Conservation (phyloP, 2,888 invertebrate species). For the Glomeris marginata region DNA sequence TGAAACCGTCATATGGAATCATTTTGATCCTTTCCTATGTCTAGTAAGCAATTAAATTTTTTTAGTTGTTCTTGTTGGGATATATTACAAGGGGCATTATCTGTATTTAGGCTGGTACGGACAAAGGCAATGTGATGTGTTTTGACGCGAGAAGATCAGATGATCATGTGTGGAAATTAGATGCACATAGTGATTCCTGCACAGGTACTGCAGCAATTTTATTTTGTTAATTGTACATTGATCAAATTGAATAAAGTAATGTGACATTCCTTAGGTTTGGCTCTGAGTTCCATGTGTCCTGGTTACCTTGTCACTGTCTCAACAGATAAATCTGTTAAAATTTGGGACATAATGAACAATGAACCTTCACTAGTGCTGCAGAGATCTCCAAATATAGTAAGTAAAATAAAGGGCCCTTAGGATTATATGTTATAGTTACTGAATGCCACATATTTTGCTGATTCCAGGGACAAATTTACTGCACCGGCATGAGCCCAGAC, state of each 20-base stretch:
- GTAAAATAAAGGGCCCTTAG: not conserved
- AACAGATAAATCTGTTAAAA: constrained; percentile 64
- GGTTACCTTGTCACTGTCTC: constrained; percentile 63
- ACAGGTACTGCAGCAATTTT: too few relatives aligned
- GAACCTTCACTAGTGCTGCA: constrained; percentile 22
- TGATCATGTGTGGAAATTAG: constrained; percentile 51
- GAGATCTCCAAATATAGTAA: not conserved
- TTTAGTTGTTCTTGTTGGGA: constrained; percentile 3
- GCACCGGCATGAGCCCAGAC: too few relatives aligned
- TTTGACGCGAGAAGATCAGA: constrained; percentile 51
- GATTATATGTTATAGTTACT: not conserved
- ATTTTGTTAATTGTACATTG: too few relatives aligned
- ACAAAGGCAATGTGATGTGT: constrained; percentile 47
- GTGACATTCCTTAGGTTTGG: constrained; percentile 37
- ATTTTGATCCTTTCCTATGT: constrained; percentile 58
- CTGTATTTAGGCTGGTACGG: constrained; percentile 35
- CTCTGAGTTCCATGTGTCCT: constrained; percentile 52
- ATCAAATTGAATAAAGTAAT: too few relatives aligned
- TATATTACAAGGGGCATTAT: not conserved
- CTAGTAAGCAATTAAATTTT: constrained; percentile 40
- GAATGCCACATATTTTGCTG: too few relatives aligned
- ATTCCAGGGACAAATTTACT: too few relatives aligned
- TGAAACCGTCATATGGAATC: constrained; percentile 74
- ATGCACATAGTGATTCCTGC: constrained; percentile 68
- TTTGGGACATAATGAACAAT: constrained; percentile 51